A percentile compares a stretch with the other conserved stretches of the same genome.
These are phyloP conservation scores for Carcharodon carcharias DNA, from an alignment of 2,797 vertebrate species.

Conservation along the genomic window DNA sequence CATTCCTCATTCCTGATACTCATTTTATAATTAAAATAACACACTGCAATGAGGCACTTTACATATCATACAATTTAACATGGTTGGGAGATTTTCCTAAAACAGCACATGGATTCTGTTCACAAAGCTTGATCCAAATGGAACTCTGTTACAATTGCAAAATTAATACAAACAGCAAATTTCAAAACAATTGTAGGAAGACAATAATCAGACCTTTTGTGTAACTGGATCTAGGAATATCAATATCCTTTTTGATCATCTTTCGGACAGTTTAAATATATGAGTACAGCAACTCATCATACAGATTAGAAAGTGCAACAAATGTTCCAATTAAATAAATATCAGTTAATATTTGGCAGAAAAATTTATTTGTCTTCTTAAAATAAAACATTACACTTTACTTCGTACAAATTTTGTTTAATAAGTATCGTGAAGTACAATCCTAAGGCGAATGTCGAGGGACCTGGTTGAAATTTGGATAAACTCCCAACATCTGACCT, in stretches of 20 bases:
- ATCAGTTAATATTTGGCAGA: neutral
- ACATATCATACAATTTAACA: neutral
- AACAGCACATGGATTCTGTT: neutral
- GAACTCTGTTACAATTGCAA: neutral
- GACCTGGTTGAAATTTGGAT: neutral
- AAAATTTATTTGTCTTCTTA: neutral
- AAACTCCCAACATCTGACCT: neutral
- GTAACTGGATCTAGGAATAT: neutral
- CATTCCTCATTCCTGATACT: neutral
- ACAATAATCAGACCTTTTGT: neutral
- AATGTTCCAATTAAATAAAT: neutral
- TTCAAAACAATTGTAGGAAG: neutral
- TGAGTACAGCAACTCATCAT: neutral
- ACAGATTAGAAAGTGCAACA: neutral
- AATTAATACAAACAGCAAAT: neutral
- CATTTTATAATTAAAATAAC: neutral
- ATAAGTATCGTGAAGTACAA: neutral
- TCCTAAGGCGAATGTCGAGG: neutral
- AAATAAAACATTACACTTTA: neutral
- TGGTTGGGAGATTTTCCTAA: neutral
- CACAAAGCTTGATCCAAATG: neutral
- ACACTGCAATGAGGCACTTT: neutral
- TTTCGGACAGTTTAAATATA: neutral
- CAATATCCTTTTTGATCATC: neutral
- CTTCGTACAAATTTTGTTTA: neutral